Evolutionary conservation across 2,113 vertebrate genomes (phyloP), one percentile per base, ranked within the genome.

Genomic region (Hydrochoerus hydrochaeris): DNA sequence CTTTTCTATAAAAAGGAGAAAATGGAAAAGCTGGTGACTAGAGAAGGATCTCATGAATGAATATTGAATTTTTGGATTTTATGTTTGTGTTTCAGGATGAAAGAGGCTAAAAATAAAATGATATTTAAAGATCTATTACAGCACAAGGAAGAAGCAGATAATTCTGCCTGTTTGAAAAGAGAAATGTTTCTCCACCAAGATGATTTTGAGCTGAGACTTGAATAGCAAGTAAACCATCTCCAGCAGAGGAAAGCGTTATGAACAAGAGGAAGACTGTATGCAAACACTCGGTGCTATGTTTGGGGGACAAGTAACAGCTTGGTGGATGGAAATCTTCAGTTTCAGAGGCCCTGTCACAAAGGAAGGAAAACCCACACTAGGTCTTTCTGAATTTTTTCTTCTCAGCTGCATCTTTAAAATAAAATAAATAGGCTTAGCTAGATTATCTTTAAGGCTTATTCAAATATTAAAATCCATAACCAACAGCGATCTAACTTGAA

Each of bases 361-460:
- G 22, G 91, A 85, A 57, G 19, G 60, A 77, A 91, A 63, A n/a
- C 2, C 38, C 13, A 28, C 4, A 16, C n/a, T 88, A 85, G 58
- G 69, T 26, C 35, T 85, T 41, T 44, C 10, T 83, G 44, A 13
- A 8, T 19, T 17, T 95, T 91, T 81, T 89, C 26, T 28, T 82
- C 52, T 83, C 38, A 71, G 16, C 71, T 89, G 91, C 19, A 54
- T 62, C n/a, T 90, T 80, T 71, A 86, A 93, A 88, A 63, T 84
- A 87, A 52, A 93, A 65, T 49, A 52, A 93, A 65, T 49, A 62
- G 38, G 4, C 19, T 24, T 46, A 41, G 8, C 2, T n/a, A 75
- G 32, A n/a, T 86, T 85, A 80, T n/a, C 81, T 89, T 69, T 57
- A 78, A 88, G 44, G 60, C 69, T n/a, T 57, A 28, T 57, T 81